Evolutionary conservation across 2,797 vertebrate species (phyloP), one percentile per base, ranked within the genome.

Genomic region (Rhinichthys osculus): DNA sequence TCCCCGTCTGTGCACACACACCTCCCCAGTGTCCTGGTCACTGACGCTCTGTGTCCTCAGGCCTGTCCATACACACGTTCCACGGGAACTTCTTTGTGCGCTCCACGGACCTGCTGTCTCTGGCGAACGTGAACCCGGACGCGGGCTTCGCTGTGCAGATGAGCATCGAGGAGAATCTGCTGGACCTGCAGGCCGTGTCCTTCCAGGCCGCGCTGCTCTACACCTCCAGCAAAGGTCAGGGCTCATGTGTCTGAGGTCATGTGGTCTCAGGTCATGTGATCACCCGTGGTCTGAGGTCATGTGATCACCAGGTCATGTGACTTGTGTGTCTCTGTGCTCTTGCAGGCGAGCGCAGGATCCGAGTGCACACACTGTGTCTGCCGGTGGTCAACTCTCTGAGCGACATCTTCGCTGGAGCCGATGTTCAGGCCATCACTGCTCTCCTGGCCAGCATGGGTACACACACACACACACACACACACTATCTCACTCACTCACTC

Each of bases 21-120:
- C 42, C 42, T 42, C 2, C 42, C 40, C 10, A 9, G 42, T 44
- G 42, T 44, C 10, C 42, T 11, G 10, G 10, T 44, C 10, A 3
- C 42, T 50, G 47, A 5, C 14, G 13, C 47, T 50, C 44, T 13
- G 73, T 77, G 19, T 5, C 27, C 23, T 13, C 76, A 99, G 98
- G 98, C 90, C 94, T 99, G 90, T 99, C 98, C 92, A 99, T 99
- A 93, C 98, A 99, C 91, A 99, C 98, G 69, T 99, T 99, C 96
- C 98, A 99, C 14, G 98, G 98, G 67, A 98, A 99, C 95, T 99
- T 99, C 94, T 99, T 99, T 1, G 98, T 99, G 52, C 94, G 98
- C 54, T 99, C 98, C 70, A 99, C 98, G 5, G 98, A 99, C 90
- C 91, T 99, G 90, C 44, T 99, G 88, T 99, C 98, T 0, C 94